Base-by-base conservation (phyloP, 2,797 vertebrate genomes). In the Poliocrania exsul region DNA sequence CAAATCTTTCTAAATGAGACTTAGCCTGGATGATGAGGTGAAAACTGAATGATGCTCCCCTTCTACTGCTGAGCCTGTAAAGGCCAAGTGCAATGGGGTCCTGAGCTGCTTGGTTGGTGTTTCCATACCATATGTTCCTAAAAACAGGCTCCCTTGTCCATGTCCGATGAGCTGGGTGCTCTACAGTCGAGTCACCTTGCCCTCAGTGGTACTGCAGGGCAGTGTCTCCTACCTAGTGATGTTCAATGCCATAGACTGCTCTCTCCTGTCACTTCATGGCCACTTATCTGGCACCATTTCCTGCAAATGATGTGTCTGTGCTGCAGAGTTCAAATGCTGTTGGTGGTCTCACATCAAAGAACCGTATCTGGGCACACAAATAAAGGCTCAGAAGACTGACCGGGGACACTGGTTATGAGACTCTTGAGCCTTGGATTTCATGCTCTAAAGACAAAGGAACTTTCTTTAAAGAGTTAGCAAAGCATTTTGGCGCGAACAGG, bases 151-250 rank as follows among this genome's bases (percentile, higher is more conserved):
- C 28, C 23, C 15, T 58, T 19, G 24, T 13, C 60, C 50, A 2
- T 5, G 25, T 17, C 8, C 64, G 7, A 24, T 3, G 46, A 44
- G 19, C 11, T 35, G 6, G 46, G 21, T 16, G 57, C 50, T 75
- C 38, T 17, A 16, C 35, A 47, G 29, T 2, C 4, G 0, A 21
- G 17, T 18, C 24, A 8, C 19, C 0, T 0, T 3, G 18, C 1
- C 3, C 29, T 42, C 73, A 44, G 60, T 1, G 0, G 33, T 38
- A 2, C 28, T 16, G 29, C 83, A 14, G 16, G 49, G 12, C 31
- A 9, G 26, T 1, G 3, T 8, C 18, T 25, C 10, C 28, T 6
- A 12, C 11, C 62, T 46, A 2, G 33, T 6, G 31, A 23, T 5
- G 28, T 15, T 31, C 23, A 35, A 29, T 62, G 56, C 44, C 78